A percentile compares a stretch with the other conserved stretches of the same genome.
Conservation (phyloP, 2,113 vertebrate species). For the Rhinolophus ferrumequinum region DNA sequence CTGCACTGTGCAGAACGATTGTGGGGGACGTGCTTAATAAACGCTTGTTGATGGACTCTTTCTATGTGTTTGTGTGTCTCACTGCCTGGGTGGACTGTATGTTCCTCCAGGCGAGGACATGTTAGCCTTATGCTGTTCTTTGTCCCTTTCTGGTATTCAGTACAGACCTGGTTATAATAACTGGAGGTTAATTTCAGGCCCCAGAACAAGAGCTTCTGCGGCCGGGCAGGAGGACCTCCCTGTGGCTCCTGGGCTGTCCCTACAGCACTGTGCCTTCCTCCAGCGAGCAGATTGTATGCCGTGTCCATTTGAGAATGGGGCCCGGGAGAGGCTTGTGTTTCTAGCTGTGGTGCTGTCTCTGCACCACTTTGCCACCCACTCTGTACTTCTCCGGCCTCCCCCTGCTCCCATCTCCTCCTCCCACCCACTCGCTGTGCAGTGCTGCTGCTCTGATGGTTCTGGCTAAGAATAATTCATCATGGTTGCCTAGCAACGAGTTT, state of each 20-base stretch:
- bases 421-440: constrained; percentile 32
- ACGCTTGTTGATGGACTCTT: neutral
- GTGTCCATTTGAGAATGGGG: neutral
- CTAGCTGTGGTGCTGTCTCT: neutral
- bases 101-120: neutral
- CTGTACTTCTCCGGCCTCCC: constrained; percentile 13
- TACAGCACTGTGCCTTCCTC: neutral
- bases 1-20: neutral
- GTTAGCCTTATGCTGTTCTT: neutral
- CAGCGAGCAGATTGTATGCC: neutral
- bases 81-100: neutral
- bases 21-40: neutral
- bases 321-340: constrained; percentile 8
- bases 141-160: constrained; percentile 47
- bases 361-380: constrained; percentile 46
- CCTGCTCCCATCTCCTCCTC: neutral
- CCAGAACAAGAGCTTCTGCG: constrained; percentile 7
- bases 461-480: constrained; percentile 78
- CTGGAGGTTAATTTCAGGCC: constrained; percentile 59
- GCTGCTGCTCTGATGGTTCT: constrained; percentile 30
- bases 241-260: neutral
- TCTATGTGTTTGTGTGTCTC: neutral
- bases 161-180: constrained; percentile 31
- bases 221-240: neutral
- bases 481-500: constrained; percentile 80